These are phyloP conservation scores for Salmo trutta DNA, from an alignment of 2,797 vertebrate genomes.

Conservation along the genomic window DNA sequence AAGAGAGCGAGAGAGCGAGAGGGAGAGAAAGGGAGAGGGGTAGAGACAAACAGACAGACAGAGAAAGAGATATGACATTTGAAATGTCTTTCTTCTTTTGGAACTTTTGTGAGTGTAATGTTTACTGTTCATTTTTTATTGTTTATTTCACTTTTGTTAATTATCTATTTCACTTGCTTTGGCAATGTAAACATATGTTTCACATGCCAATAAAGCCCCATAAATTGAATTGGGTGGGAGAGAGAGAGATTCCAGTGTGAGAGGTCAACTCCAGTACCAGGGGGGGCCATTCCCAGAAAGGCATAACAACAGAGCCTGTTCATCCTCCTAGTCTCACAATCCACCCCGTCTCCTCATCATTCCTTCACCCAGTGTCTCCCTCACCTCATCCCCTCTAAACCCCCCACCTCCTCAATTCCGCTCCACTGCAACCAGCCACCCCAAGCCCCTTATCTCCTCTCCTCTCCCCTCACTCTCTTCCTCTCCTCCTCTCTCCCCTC, in stretches of 20 bases:
- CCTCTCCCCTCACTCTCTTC: background rate
- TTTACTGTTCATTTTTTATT: too few relatives aligned
- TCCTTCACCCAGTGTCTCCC: constrained; percentile 35
- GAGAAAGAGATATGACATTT: background rate
- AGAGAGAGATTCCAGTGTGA: constrained; percentile 35
- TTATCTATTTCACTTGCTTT: too few relatives aligned
- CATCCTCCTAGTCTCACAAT: constrained; percentile 45
- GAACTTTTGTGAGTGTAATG: too few relatives aligned
- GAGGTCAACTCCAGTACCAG: constrained; percentile 54
- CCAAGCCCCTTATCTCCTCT: background rate
- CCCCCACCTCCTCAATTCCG: constrained; percentile 19
- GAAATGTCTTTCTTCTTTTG: too few relatives aligned
- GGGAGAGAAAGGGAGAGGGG: background rate
- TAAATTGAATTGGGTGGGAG: background rate
- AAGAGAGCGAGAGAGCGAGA: background rate
- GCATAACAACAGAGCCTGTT: constrained; percentile 57
- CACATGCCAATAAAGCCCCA: too few relatives aligned
- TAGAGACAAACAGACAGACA: background rate
- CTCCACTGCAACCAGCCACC: constrained; percentile 8
- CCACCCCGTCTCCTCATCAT: constrained; percentile 8
- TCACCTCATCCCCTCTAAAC: constrained; percentile 20
- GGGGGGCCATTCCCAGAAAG: constrained; percentile 56
- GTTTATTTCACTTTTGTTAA: too few relatives aligned
- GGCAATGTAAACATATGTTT: too few relatives aligned
- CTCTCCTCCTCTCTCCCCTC: background rate